Conservation (phyloP, 2,888 invertebrate species). For the Dicycla oo region DNA sequence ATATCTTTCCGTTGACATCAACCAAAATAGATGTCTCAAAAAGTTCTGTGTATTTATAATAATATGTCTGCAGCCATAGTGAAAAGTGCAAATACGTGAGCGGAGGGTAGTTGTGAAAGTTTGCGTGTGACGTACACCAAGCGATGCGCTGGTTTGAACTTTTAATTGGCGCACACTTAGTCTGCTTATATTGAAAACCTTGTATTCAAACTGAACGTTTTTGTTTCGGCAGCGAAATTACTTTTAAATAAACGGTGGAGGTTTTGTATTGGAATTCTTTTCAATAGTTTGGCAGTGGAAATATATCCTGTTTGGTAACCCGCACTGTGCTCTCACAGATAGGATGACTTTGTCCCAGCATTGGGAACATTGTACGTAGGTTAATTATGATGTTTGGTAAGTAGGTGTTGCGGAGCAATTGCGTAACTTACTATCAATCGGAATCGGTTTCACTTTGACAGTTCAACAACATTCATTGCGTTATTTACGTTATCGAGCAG, state of each 20-base stretch:
- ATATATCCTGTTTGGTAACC: not conserved
- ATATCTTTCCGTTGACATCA: slow-evolving; percentile 2
- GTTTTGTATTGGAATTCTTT: not conserved
- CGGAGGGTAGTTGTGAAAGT: slow-evolving; percentile 1
- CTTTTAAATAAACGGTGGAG: not conserved
- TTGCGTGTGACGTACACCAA: not conserved
- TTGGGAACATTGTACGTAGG: not conserved
- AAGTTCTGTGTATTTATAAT: slow-evolving; percentile 7
- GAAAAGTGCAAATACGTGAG: slow-evolving; percentile 20
- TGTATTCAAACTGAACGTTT: slow-evolving; percentile 9
- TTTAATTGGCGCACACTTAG: slow-evolving; percentile 42
- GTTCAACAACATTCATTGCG: too few relatives aligned
- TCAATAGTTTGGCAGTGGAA: not conserved
- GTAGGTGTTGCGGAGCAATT: too few relatives aligned
- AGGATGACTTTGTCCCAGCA: not conserved
- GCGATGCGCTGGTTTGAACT: slow-evolving; percentile 34
- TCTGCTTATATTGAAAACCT: slow-evolving; percentile 15
- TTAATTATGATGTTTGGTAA: not conserved
- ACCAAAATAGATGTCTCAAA: not conserved
- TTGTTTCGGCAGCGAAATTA: slow-evolving; percentile 7
- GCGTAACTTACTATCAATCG: too few relatives aligned
- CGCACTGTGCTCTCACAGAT: not conserved
- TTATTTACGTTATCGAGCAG: too few relatives aligned
- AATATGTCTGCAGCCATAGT: slow-evolving; percentile 42
- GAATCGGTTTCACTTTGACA: too few relatives aligned